These are phyloP conservation scores for Athripsodes cinereus DNA, from an alignment of 2,888 invertebrate species.

Conservation along the genomic window DNA sequence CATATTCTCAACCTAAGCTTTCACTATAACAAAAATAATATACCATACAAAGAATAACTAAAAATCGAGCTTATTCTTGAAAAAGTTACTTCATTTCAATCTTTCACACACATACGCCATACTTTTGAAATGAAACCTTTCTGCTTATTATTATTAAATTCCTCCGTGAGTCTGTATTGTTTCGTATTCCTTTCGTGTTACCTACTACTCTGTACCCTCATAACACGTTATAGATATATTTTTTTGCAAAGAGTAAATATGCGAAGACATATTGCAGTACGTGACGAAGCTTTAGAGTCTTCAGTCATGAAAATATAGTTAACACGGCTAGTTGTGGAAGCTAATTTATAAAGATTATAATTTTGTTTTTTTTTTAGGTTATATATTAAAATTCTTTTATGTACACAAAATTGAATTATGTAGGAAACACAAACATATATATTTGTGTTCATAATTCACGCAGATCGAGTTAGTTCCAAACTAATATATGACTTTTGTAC, in stretches of 20 bases:
- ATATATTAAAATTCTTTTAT: no score
- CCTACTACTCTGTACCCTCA: background rate
- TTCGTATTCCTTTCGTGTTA: background rate
- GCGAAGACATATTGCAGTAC: slow-evolving; percentile 27
- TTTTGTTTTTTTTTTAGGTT: no score
- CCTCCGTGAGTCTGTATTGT: background rate
- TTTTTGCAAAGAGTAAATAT: slow-evolving; percentile 27
- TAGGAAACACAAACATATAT: no score
- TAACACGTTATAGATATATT: background rate
- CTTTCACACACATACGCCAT: background rate
- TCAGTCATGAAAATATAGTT: slow-evolving; percentile 23
- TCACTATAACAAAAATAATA: background rate
- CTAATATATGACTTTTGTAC: no score
- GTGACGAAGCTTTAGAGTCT: slow-evolving; percentile 23
- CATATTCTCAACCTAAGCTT: background rate
- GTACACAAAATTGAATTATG: no score
- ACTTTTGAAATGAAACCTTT: background rate
- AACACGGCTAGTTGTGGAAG: no score
- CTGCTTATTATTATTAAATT: background rate
- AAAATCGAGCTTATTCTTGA: background rate
- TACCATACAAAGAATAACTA: background rate
- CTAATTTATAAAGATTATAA: no score
- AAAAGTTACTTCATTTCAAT: background rate
- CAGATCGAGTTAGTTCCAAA: no score
- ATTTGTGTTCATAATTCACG: no score